Evolutionary conservation across 2,888 invertebrate genomes (phyloP).

Genomic region (Rhaphigaster nebulosa): DNA sequence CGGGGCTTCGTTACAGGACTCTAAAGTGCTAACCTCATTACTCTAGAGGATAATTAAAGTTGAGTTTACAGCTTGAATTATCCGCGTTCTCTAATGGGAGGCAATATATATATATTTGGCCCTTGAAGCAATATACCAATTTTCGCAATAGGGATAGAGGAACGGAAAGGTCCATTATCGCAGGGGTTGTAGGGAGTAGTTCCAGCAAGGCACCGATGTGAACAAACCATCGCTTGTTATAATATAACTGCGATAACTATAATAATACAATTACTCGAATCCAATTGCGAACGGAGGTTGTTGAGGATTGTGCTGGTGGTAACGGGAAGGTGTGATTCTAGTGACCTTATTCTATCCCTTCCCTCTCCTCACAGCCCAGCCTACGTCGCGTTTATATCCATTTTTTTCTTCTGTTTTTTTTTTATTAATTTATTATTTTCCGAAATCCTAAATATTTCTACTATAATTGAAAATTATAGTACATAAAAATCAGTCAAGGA

Average conservation of each 20-base stretch:
- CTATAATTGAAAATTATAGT: too few relatives aligned
- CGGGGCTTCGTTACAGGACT: neutral
- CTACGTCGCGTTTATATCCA: neutral
- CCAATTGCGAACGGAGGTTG: neutral
- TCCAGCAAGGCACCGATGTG: neutral
- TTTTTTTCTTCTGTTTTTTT: neutral
- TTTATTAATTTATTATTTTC: neutral
- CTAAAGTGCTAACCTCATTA: neutral
- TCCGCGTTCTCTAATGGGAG: neutral
- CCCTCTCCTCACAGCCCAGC: neutral
- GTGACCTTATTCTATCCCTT: neutral
- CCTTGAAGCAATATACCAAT: neutral
- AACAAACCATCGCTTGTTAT: neutral
- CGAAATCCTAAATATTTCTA: neutral
- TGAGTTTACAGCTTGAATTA: neutral
- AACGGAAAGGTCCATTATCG: neutral
- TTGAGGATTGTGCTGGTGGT: neutral
- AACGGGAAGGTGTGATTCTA: neutral
- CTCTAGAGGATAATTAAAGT: neutral
- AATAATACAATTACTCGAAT: neutral
- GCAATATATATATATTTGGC: neutral
- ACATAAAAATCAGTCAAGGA: too few relatives aligned
- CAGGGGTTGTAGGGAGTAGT: neutral
- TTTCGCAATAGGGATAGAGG: neutral
- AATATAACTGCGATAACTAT: neutral